Base-by-base conservation (phyloP, 2,113 vertebrate species). In the Ivindomyrus marchei region DNA sequence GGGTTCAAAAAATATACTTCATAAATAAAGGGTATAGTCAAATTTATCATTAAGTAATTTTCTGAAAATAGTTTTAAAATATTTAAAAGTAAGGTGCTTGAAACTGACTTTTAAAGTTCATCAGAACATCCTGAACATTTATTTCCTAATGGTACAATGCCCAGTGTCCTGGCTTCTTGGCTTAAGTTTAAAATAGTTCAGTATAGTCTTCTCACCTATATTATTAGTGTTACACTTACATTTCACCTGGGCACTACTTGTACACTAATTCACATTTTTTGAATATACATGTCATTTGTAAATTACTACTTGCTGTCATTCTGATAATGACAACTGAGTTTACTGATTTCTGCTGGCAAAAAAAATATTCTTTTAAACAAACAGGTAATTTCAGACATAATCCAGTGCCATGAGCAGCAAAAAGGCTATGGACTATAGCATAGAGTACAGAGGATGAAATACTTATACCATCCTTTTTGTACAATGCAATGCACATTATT, bases 1-100 rank as follows among this genome's bases (percentile, higher is more conserved):
- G 92, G 93, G 87, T 92, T 88, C 53, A 83, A 10, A 90, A 15
- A 46, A 19, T 94, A 94, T 93, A 94, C 93, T 91, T 92, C 94
- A 91, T 93, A 91, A 93, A 91, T 93, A 93, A 90, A 92, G 93
- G 92, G 94, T 92, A 90, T 88, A 90, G 90, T 89, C 89, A 85
- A 92, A 93, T 93, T 92, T 52, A 85, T 91, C 92, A 87, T 24
- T 66, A 93, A 90, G 93, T 85, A 89, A 91, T 91, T 94, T 89
- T 94, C 94, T 95, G 94, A 85, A 85, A 85, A 85, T 85, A 85
- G 36, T 85, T 47, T 93, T 53, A 66, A 93, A 94, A 93, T 91
- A 91, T 93, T 92, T 94, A 95, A 95, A 95, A 95, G 95, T 96
- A 96, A 96, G 95, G 96, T 96, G 95, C 96, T 95, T 96, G 91